Base-by-base conservation (phyloP, 2,113 vertebrate genomes). In the Sinocyclocheilus anshuiensis region DNA sequence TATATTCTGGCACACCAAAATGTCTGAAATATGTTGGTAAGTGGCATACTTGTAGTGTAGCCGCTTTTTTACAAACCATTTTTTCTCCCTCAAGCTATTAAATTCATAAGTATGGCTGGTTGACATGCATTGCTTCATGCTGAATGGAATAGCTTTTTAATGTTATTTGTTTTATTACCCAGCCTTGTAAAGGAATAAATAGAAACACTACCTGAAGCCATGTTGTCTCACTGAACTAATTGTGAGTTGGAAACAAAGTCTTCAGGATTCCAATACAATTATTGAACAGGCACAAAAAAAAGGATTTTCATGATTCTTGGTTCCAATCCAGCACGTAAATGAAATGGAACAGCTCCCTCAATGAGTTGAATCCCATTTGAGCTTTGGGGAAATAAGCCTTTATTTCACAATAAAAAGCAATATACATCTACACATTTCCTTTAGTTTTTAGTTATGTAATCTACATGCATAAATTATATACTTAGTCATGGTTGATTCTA, bases 221-320 rank as follows among this genome's bases (percentile, higher is more conserved):
- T 84, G 86, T 89, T 90, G 86, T 87, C 84, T 90, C 79, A 83
- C 89, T 85, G 86, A 93, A 91, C 92, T 92, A 91, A 93, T 91
- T 92, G 86, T 76, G 88, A 90, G 86, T 82, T 67, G 82, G 48
- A 85, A 86, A 89, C 33, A 88, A 39, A n/a, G 61, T 89, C 86
- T 91, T 77, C 69, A 85, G 69, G 86, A 88, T 76, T 89, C 80
- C 76, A 74, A 83, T 91, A 88, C 86, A 91, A 87, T 92, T 86
- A 90, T 59, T 65, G 48, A 69, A 63, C 57, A 55, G 45, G 3
- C 4, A 8, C 24, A 50, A 57, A 77, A 48, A 77, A 48, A 61
- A 45, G 4, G 3, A 10, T 5, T 63, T 53, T 77, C 42, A 10
- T 65, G 20, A 69, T 26, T 36, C 77, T 61, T 83, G 42, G 24